Base-by-base conservation (phyloP, 2,888 invertebrate genomes). In the Drosophila sordidula region DNA sequence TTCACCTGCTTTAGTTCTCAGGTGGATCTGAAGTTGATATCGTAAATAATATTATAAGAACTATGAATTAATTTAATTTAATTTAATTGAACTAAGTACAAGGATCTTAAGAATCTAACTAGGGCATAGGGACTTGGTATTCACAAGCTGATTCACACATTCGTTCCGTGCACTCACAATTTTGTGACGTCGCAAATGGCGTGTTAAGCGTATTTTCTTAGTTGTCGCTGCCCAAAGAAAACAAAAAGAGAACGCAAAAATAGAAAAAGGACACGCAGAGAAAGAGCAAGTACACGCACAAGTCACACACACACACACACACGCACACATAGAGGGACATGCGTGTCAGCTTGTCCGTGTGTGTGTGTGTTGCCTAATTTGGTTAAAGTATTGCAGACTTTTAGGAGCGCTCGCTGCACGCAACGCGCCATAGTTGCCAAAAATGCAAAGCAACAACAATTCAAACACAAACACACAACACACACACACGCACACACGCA, bases 361-460 rank as follows among this genome's bases (percentile, higher is more conserved):
- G 47, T 54, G 34, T 34, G 46, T 51, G 59, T 67, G 70, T 57
- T 82, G 75, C 72, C 83, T 80, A 85, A 85, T 83, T 83, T 83
- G 78, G 85, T 79, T 82, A 80, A 76, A 70, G 66, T 61, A 75
- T 78, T 71, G 78, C 80, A 73, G 62, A 75, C 66, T 78, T 80
- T 71, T 68, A 50, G 70, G 75, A 62, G 66, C 62, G 59, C 61
- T 75, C 42, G 69, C 65, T 73, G 78, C 82, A 83, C 82, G 82
- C 82, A 83, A 82, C 82, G 56, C 70, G 54, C 49, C 39, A 54
- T 64, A 80, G 45, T 77, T 79, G 65, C 75, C 77, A 66, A 75
- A 70, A 85, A 73, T 85, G 85, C 77, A 82, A 75, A 79, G 22
- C 54, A 70, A 63, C 65, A 65, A 63, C 63, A 69, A 73, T 44